Percentiles rank a stretch among this genome's conserved stretches.
phyloP scores from a whole-genome alignment of 2,797 vertebrate species.

The Hoplostethus atlanticus region DNA sequence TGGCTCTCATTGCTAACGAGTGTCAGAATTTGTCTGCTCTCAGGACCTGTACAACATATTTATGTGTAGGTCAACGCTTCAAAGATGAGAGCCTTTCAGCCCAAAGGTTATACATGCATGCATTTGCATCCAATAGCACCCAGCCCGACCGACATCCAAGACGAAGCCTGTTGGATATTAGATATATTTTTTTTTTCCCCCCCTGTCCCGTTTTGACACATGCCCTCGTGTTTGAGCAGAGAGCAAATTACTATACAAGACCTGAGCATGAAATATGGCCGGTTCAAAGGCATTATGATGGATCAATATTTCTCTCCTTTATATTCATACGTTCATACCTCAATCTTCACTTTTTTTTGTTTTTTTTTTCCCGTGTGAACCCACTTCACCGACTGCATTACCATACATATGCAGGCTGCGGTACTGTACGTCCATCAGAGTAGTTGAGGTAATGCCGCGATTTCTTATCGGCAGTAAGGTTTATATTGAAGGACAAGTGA shows the following conservation, averaged over 20 bases:
- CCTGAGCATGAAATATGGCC: slow-evolving; percentile 65
- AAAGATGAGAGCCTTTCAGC: slow-evolving; percentile 85
- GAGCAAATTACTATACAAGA: slow-evolving; percentile 75
- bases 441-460: slow-evolving; percentile 35
- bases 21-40: slow-evolving; percentile 84
- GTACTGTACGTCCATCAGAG: slow-evolving; percentile 56
- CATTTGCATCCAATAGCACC: slow-evolving; percentile 84
- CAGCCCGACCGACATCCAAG: slow-evolving; percentile 61
- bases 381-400: slow-evolving; percentile 66
- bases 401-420: slow-evolving; percentile 58
- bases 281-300: slow-evolving; percentile 70
- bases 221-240: slow-evolving; percentile 66
- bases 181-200: slow-evolving; percentile 32
- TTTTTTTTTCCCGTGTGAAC: slow-evolving; percentile 12
- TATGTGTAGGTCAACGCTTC: slow-evolving; percentile 86
- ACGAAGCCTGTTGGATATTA: slow-evolving; percentile 50
- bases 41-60: slow-evolving; percentile 81
- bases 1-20: slow-evolving; percentile 78
- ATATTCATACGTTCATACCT: slow-evolving; percentile 79
- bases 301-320: slow-evolving; percentile 83
- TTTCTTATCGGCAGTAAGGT: slow-evolving; percentile 50
- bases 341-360: slow-evolving; percentile 45
- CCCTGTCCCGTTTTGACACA: slow-evolving; percentile 63
- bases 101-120: slow-evolving; percentile 87
- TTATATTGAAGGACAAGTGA: slow-evolving; percentile 43